These are phyloP conservation scores for Xiphorhynchus erythropygius DNA, from an alignment of 2,797 vertebrate species.

Conservation along the genomic window DNA sequence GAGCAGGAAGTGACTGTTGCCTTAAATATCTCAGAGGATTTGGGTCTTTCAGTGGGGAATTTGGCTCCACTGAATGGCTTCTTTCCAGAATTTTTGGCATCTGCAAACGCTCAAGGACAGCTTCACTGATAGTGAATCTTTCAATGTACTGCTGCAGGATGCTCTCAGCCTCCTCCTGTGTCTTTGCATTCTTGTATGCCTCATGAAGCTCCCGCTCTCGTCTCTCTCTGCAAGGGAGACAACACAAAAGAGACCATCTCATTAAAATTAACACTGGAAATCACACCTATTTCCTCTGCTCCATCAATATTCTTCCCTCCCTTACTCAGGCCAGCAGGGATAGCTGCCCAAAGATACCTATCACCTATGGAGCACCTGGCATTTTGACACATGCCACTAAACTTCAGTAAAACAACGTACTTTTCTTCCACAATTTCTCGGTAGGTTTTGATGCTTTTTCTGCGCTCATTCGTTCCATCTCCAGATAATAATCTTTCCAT, in stretches of 20 bases:
- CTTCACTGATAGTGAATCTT: constrained; percentile 95
- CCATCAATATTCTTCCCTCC: neutral
- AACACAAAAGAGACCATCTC: neutral
- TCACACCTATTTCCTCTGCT: neutral
- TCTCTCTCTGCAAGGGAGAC: constrained; percentile 81
- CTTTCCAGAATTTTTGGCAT: constrained; percentile 94
- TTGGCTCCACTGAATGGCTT: constrained; percentile 88
- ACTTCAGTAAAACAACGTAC: constrained; percentile 76
- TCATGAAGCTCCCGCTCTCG: constrained; percentile 89
- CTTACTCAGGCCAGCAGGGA: neutral
- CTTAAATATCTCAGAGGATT: constrained; percentile 89
- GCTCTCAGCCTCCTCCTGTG: constrained; percentile 87
- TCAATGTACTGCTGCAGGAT: constrained; percentile 93
- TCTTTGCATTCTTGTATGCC: constrained; percentile 85
- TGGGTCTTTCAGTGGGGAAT: constrained; percentile 76
- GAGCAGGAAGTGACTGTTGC: constrained; percentile 90
- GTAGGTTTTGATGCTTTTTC: constrained; percentile 98
- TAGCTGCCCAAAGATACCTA: neutral
- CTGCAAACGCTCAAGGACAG: constrained; percentile 90
- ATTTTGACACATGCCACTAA: neutral
- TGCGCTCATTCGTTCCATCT: constrained; percentile 76
- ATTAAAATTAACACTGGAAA: neutral
- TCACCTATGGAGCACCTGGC: neutral
- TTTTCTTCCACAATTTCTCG: constrained; percentile 97
- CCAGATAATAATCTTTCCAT: constrained; percentile 89